Conservation (phyloP, 1,140 invertebrate genomes). For the Nymphalis io region DNA sequence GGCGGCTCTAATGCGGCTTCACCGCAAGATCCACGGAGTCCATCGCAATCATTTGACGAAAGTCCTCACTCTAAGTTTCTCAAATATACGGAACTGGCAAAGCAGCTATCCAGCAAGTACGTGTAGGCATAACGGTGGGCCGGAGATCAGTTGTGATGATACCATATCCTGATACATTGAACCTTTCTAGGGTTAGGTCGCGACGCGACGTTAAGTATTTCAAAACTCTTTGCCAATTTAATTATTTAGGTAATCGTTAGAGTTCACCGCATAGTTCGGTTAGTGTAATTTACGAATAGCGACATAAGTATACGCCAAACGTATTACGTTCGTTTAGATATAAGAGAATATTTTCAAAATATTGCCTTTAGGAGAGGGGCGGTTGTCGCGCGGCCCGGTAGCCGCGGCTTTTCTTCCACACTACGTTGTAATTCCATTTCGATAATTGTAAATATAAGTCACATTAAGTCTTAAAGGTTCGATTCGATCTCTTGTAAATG, state of each 20-base stretch:
- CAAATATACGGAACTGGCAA: conserved; percentile 97
- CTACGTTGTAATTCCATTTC: conserved; percentile 77
- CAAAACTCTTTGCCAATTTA: conserved; percentile 81
- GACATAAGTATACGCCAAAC: conserved; percentile 81
- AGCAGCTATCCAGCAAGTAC: conserved; percentile 97
- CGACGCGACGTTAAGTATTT: conserved; percentile 77
- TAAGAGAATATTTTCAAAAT: conserved; percentile 80
- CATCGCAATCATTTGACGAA: conserved; percentile 88
- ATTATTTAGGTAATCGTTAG: conserved; percentile 80
- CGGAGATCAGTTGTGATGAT: conserved; percentile 75
- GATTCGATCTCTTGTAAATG: conserved; percentile 80
- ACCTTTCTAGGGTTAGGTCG: conserved; percentile 75
- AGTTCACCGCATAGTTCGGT: conserved; percentile 76
- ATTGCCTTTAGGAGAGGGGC: conserved; percentile 74
- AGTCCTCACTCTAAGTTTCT: conserved; percentile 97
- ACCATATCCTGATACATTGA: conserved; percentile 80
- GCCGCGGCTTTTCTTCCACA: conserved; percentile 70
- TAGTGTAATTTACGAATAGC: conserved; percentile 79
- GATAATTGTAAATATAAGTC: conserved; percentile 79
- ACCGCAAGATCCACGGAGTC: conserved; percentile 80
- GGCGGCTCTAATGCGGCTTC: conserved; percentile 78
- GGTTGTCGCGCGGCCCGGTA: conserved; percentile 53
- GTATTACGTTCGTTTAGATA: conserved; percentile 77
- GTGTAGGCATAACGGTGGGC: conserved; percentile 81
- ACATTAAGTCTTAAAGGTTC: conserved; percentile 76